Conservation (phyloP, 2,797 vertebrate species). For the Gymnothorax reevesii region DNA sequence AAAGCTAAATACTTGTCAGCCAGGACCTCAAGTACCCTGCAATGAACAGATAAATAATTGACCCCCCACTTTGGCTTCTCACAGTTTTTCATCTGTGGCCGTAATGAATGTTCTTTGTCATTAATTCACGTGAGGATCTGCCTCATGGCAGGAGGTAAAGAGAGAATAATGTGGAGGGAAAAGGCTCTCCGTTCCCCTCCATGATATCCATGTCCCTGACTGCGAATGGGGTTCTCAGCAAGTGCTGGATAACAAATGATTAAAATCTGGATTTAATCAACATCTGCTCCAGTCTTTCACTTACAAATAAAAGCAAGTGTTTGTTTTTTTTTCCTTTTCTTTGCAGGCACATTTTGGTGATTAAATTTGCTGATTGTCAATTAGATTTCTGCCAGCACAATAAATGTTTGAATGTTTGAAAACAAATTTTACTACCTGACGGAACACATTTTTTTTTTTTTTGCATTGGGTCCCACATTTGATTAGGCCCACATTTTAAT, state of each 20-base stretch:
- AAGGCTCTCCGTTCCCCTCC: not conserved
- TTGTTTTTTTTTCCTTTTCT: not conserved
- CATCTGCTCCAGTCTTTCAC: not conserved
- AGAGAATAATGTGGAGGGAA: not conserved
- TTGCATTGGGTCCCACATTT: not conserved
- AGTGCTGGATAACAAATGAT: not conserved
- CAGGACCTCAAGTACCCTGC: constrained; percentile 29
- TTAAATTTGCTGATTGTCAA: not conserved
- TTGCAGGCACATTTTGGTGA: not conserved
- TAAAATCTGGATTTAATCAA: not conserved
- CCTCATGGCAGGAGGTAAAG: not conserved
- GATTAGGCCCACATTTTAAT: not conserved
- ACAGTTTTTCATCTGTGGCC: not conserved
- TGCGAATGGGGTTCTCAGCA: not conserved
- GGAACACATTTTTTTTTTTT: not conserved
- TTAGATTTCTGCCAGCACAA: not conserved
- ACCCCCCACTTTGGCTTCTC: constrained; percentile 2
- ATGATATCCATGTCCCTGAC: not conserved
- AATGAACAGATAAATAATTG: constrained; percentile 38
- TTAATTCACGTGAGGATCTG: not conserved
- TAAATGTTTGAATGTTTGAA: not conserved
- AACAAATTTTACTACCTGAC: not conserved
- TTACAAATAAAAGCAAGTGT: not conserved
- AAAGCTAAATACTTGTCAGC: constrained; percentile 33
- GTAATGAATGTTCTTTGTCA: not conserved